Evolutionary conservation across 2,113 vertebrate species (phyloP).

Genomic region (Planiliza haematocheilus): DNA sequence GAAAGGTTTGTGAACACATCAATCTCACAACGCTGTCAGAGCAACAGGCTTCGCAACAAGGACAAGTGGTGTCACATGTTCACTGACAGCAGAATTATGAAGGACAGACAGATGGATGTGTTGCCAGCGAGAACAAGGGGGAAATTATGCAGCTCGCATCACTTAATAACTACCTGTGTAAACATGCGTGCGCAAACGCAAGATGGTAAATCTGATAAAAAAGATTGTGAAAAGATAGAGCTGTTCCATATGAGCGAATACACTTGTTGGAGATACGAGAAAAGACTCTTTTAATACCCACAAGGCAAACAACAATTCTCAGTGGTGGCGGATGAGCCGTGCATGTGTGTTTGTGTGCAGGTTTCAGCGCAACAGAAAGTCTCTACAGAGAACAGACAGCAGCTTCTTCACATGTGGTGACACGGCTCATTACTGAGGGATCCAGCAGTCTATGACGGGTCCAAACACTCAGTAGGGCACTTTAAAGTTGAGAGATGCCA

Average conservation of each 20-base stretch:
- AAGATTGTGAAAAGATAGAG: slow-evolving; percentile 7
- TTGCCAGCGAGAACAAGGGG: slow-evolving; percentile 45
- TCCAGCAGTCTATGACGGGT: slow-evolving; percentile 27
- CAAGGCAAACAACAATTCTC: slow-evolving; percentile 12
- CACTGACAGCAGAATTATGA: slow-evolving; percentile 51
- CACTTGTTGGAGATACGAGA: slow-evolving; percentile 19
- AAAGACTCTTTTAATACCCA: slow-evolving; percentile 18
- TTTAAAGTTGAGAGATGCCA: slow-evolving; percentile 22
- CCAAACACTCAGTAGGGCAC: slow-evolving; percentile 17
- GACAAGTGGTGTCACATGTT: slow-evolving; percentile 53
- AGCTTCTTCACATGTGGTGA: slow-evolving; percentile 46
- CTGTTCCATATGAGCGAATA: slow-evolving; percentile 16
- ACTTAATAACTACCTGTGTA: slow-evolving; percentile 43
- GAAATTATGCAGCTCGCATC: slow-evolving; percentile 22
- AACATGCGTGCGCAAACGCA: not conserved
- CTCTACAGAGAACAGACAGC: slow-evolving; percentile 35
- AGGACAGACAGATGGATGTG: slow-evolving; percentile 59
- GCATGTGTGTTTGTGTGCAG: not conserved
- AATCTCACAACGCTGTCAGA: slow-evolving; percentile 53
- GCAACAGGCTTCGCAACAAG: slow-evolving; percentile 54
- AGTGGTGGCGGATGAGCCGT: slow-evolving; percentile 22
- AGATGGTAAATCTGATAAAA: slow-evolving; percentile 6
- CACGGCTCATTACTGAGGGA: slow-evolving; percentile 54
- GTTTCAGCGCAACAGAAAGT: slow-evolving; percentile 15
- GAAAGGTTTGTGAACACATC: slow-evolving; percentile 63